A percentile compares a stretch with the other conserved stretches of the same genome.
Evolutionary conservation across 2,888 invertebrate species (phyloP).

Genomic region (Caenorhabditis japonica): DNA sequence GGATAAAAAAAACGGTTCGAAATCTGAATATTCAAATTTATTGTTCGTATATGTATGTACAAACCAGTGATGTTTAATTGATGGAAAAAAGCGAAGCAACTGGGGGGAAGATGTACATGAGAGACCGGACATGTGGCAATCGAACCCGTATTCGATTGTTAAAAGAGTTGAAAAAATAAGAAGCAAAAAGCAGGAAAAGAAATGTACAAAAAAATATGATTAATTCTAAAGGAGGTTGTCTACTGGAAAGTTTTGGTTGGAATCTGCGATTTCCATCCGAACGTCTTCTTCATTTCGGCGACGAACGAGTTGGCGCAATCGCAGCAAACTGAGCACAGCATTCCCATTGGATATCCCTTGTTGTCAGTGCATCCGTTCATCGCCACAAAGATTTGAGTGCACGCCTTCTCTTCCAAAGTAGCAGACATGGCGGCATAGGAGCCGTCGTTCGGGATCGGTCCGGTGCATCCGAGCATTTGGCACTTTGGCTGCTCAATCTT

Average conservation of each 20-base stretch:
- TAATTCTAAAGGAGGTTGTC: slow-evolving; percentile 11
- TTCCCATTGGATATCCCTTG: slow-evolving; percentile 73
- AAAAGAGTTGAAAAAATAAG: slow-evolving; percentile 5
- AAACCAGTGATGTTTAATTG: slow-evolving; percentile 31
- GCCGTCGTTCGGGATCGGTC: slow-evolving; percentile 72
- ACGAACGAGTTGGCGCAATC: slow-evolving; percentile 68
- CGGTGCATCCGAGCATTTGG: slow-evolving; percentile 71
- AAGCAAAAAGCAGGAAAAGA: slow-evolving; percentile 1
- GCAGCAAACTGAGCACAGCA: slow-evolving; percentile 74
- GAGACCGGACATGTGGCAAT: slow-evolving; percentile 38
- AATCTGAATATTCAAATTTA: background rate
- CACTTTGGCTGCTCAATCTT: slow-evolving; percentile 68
- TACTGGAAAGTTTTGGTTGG: slow-evolving; percentile 30
- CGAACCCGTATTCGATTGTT: slow-evolving; percentile 49
- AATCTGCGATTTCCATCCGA: slow-evolving; percentile 61
- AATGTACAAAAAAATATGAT: slow-evolving; percentile 26
- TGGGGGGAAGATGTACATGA: slow-evolving; percentile 16
- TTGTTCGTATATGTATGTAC: slow-evolving; percentile 16
- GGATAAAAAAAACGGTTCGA: slow-evolving; percentile 16
- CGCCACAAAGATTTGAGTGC: slow-evolving; percentile 71
- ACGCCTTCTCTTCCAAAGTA: slow-evolving; percentile 54
- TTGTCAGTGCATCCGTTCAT: slow-evolving; percentile 69
- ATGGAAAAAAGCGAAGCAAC: slow-evolving; percentile 19
- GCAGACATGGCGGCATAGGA: slow-evolving; percentile 56
- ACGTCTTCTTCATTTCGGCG: slow-evolving; percentile 68